A percentile compares a stretch with the other conserved stretches of the same genome.
phyloP scores from a whole-genome alignment of 1,140 invertebrate genomes.

The Pseudomyrmex flavicornis region DNA sequence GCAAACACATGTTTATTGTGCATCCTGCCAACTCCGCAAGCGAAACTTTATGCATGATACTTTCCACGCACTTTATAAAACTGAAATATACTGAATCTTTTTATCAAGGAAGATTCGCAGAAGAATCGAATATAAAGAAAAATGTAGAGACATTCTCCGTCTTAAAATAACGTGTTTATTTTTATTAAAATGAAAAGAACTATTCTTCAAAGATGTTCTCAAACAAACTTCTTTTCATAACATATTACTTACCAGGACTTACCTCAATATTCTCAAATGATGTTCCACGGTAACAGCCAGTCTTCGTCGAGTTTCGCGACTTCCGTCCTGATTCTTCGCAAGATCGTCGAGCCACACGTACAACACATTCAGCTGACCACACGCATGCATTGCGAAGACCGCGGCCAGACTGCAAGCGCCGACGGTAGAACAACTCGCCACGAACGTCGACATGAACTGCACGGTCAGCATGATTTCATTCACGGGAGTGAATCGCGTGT shows the following conservation, averaged over 20 bases:
- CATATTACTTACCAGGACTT: too few relatives aligned
- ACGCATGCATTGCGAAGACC: slow-evolving; percentile 64
- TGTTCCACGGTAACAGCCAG: slow-evolving; percentile 59
- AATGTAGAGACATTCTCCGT: too few relatives aligned
- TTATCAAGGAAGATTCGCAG: too few relatives aligned
- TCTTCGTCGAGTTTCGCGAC: not conserved
- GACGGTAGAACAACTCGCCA: slow-evolving; percentile 43
- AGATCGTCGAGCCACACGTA: slow-evolving; percentile 48
- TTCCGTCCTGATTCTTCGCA: not conserved
- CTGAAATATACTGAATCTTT: slow-evolving; percentile 31
- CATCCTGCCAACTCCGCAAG: slow-evolving; percentile 42
- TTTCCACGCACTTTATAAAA: slow-evolving; percentile 64
- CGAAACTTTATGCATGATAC: slow-evolving; percentile 69
- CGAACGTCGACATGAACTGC: slow-evolving; percentile 62
- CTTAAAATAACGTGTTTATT: too few relatives aligned
- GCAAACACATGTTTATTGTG: slow-evolving; percentile 72
- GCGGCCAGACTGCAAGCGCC: slow-evolving; percentile 56
- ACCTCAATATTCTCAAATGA: slow-evolving; percentile 66
- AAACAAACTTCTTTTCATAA: too few relatives aligned
- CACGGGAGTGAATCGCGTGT: slow-evolving; percentile 62
- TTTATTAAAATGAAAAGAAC: too few relatives aligned
- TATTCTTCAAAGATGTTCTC: too few relatives aligned
- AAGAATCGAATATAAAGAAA: too few relatives aligned
- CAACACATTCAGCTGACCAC: slow-evolving; percentile 58
- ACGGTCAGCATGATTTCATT: slow-evolving; percentile 69